These are phyloP conservation scores for Edolisoma coerulescens DNA, from an alignment of 2,113 vertebrate species.

Conservation along the genomic window DNA sequence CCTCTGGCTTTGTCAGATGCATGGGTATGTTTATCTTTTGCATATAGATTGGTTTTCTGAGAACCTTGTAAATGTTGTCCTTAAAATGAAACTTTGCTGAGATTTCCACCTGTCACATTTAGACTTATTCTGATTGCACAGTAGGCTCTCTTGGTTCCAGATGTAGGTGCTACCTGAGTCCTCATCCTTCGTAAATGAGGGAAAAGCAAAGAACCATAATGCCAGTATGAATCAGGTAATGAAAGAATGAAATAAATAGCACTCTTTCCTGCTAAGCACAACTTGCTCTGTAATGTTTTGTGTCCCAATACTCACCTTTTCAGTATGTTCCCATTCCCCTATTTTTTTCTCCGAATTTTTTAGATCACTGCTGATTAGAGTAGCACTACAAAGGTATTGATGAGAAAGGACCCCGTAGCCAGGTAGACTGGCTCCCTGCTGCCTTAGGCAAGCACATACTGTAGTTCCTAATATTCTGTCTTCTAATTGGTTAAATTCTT, in stretches of 20 bases:
- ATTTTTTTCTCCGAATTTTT: too few relatives aligned
- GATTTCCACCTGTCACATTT: background rate
- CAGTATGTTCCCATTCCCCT: too few relatives aligned
- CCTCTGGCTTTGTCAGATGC: background rate
- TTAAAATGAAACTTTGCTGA: background rate
- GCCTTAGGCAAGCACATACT: too few relatives aligned
- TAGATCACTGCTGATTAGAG: too few relatives aligned
- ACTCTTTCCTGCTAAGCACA: background rate
- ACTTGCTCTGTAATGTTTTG: background rate
- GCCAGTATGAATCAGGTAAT: background rate
- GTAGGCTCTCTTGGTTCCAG: background rate
- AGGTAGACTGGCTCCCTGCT: too few relatives aligned
- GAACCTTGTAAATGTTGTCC: background rate
- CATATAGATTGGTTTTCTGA: background rate
- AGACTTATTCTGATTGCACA: background rate
- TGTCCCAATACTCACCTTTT: too few relatives aligned
- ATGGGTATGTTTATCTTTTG: background rate
- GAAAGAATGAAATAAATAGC: background rate
- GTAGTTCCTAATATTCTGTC: too few relatives aligned
- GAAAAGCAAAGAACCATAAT: background rate
- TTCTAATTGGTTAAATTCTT: too few relatives aligned
- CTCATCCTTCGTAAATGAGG: background rate
- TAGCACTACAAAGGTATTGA: too few relatives aligned
- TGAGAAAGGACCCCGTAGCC: too few relatives aligned
- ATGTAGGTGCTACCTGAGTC: background rate